phyloP scores from a whole-genome alignment of 2,113 vertebrate genomes.

The Hippocampus abdominalis region DNA sequence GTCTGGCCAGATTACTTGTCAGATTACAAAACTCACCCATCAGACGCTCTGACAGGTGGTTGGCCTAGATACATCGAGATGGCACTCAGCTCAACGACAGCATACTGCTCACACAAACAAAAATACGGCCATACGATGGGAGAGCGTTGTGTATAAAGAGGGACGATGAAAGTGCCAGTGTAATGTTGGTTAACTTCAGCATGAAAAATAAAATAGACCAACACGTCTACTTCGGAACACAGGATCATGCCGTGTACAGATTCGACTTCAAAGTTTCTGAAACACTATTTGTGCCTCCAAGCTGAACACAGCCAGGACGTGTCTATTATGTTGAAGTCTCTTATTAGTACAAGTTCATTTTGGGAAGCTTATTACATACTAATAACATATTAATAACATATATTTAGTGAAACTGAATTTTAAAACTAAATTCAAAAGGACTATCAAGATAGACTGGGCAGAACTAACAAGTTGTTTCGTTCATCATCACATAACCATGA shows the following conservation, averaged over 20 bases:
- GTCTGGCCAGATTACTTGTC: conserved; percentile 74
- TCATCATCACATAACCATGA: too few species aligned
- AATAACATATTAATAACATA: too few species aligned
- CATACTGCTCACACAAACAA: conserved; percentile 4
- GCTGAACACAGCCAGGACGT: not conserved
- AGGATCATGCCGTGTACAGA: not conserved
- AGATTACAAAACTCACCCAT: conserved; percentile 70
- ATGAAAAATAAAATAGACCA: conserved; percentile 16
- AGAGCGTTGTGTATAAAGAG: not conserved
- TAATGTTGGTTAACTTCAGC: conserved; percentile 10
- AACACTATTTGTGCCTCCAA: not conserved
- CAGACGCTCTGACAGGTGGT: conserved; percentile 57
- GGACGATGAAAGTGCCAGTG: not conserved
- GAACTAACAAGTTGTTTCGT: too few species aligned
- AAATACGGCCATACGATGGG: not conserved
- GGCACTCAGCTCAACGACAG: conserved; percentile 25
- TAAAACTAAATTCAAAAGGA: too few species aligned
- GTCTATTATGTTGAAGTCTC: not conserved
- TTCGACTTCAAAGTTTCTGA: not conserved
- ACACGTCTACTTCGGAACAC: conserved; percentile 20
- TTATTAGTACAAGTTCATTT: too few species aligned
- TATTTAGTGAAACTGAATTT: too few species aligned
- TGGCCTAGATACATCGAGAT: conserved; percentile 55
- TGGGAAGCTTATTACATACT: too few species aligned
- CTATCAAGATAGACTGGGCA: too few species aligned